Percentiles rank a stretch among this genome's conserved stretches.
Conservation (phyloP, 2,888 invertebrate genomes). For the Linyphia triangularis region DNA sequence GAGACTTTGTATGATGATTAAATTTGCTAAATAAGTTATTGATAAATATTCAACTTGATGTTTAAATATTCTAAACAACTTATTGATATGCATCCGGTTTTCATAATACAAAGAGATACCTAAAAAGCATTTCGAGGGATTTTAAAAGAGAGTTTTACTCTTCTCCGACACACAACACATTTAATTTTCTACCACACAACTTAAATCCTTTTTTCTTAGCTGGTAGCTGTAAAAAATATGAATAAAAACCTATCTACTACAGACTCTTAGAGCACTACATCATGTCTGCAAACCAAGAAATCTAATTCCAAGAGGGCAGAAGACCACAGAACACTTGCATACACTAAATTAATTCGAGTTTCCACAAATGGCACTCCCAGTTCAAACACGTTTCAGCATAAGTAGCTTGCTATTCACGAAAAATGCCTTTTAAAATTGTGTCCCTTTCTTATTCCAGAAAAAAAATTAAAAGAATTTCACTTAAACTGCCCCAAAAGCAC, state of each 20-base stretch:
- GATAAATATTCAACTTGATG: too few species aligned
- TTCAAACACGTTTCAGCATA: constrained; percentile 32
- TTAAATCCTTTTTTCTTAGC: background rate
- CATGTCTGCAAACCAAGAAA: constrained; percentile 28
- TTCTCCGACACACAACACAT: background rate
- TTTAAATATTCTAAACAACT: too few species aligned
- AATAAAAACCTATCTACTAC: background rate
- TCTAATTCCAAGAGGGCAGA: constrained; percentile 36
- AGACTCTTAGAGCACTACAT: constrained; percentile 13
- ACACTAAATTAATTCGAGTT: constrained; percentile 66
- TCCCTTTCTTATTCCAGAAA: constrained; percentile 13
- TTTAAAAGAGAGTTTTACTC: background rate
- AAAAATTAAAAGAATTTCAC: constrained; percentile 37
- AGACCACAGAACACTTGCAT: constrained; percentile 26
- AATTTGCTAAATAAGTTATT: too few species aligned
- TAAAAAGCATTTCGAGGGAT: background rate
- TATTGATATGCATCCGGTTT: too few species aligned
- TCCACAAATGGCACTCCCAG: constrained; percentile 51
- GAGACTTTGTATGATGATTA: too few species aligned
- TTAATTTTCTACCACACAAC: background rate
- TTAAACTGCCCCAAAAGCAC: constrained; percentile 56
- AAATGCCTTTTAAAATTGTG: constrained; percentile 39
- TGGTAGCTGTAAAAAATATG: background rate
- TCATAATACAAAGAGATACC: too few species aligned
- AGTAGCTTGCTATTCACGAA: constrained; percentile 12